Evolutionary conservation across 2,797 vertebrate species (phyloP), one percentile per base, ranked within the genome.

Genomic region (Corythornis leucogaster): DNA sequence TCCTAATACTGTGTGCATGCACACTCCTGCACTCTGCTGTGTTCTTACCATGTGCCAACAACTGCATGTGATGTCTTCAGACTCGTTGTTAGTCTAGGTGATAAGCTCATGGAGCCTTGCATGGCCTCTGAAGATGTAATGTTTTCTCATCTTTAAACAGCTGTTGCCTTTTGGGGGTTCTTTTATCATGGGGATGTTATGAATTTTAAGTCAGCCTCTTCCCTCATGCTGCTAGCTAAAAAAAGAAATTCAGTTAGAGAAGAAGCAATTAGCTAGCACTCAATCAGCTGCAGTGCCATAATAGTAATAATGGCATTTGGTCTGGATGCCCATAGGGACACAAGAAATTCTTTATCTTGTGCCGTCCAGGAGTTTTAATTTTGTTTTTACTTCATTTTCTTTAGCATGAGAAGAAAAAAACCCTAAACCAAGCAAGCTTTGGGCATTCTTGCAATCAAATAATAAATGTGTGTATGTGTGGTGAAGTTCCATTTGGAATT

Each of bases 321-420:
- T 89, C 66, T 80, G 74, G 55, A 62, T 74, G 38, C 55, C 67
- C 42, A 42, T 38, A 61, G 77, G 85, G 45, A 69, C 42, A 57
- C 38, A 87, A 93, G 31, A 81, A 80, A 67, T 67, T 63, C 61
- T 57, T 83, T 95, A 94, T 85, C 78, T 92, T 75, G 17, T 78
- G 55, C 14, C n/a, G 59, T 62, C 66, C 8, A 61, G 33, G 42
- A 61, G 58, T 87, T 91, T 83, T 75, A 76, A 93, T 90, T 89
- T 89, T 84, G 71, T 85, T 91, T 90, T 83, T 22, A 40, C 22
- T 87, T 83, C 5, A 28, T 71, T 80, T 85, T 81, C 48, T 92
- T 90, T 81, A 64, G 7, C 31, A 40, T 82, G 17, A 54, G 88
- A 93, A 86, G 4, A 16, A 91, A 94, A 84, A 46, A 89, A 88